These are phyloP conservation scores for Synanceia verrucosa DNA, from an alignment of 2,797 vertebrate genomes.

Conservation along the genomic window DNA sequence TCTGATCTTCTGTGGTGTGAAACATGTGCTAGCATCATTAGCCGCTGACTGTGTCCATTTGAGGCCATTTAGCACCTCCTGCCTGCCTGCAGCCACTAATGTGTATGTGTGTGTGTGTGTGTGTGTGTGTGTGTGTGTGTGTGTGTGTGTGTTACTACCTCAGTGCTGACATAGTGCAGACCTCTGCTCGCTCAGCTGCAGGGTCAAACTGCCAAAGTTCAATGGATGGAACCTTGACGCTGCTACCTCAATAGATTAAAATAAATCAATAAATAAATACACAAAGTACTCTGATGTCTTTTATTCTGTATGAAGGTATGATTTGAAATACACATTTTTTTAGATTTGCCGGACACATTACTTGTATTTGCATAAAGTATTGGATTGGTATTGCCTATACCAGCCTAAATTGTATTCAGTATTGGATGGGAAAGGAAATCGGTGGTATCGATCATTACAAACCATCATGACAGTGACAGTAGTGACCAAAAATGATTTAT, in stretches of 20 bases:
- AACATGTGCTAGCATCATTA: slow-evolving; percentile 63
- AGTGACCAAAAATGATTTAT: not conserved
- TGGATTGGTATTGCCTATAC: too few relatives aligned
- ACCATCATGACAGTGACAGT: not conserved
- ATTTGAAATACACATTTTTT: too few relatives aligned
- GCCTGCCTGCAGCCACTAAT: slow-evolving; percentile 49
- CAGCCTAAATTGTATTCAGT: too few relatives aligned
- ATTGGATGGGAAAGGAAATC: too few relatives aligned
- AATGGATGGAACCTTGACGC: slow-evolving; percentile 1
- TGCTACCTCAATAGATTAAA: too few relatives aligned
- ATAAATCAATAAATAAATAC: too few relatives aligned
- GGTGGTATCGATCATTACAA: too few relatives aligned
- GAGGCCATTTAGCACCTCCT: slow-evolving; percentile 75
- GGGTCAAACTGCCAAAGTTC: slow-evolving; percentile 46
- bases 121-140: not conserved
- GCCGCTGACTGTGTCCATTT: slow-evolving; percentile 70
- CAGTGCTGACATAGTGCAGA: slow-evolving; percentile 13
- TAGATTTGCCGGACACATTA: too few relatives aligned
- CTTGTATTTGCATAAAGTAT: too few relatives aligned
- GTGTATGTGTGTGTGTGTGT: not conserved
- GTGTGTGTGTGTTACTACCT: slow-evolving; percentile 17
- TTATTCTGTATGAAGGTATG: too few relatives aligned
- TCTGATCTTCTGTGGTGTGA: slow-evolving; percentile 43
- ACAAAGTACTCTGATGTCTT: too few relatives aligned
- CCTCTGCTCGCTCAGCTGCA: slow-evolving; percentile 24